Base-by-base conservation (phyloP, 1,140 invertebrate species). In the Drosophila kanapiae region DNA sequence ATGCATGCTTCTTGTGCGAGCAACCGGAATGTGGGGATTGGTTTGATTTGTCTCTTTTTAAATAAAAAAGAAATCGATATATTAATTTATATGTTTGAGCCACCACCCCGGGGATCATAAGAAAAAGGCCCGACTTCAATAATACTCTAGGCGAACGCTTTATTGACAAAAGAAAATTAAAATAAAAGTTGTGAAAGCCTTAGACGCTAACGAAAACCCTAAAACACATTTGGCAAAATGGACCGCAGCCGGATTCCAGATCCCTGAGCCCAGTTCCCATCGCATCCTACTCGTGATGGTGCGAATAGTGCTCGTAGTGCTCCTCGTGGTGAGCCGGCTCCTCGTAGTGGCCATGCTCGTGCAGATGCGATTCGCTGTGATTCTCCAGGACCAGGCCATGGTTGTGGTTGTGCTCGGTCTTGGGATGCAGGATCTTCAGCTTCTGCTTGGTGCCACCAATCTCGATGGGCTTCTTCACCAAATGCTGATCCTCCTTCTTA, bases 401-500 rank as follows among this genome's bases (percentile, higher is more conserved):
- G 38, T 94, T 94, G 75, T 95, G 94, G 40, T 91, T 93, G 67
- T 94, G 94, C 74, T 95, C 93, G 18, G 93, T 94, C 85, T 95
- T 94, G 13, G 94, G 94, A 78, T 95, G 94, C 67, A 95, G 90
- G 45, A 94, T 93, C 81, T 95, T 95, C 63, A 95, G 78, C 80
- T 94, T 94, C 69, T 94, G 94, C 71, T 94, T 94, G 74, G 94
- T 94, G 72, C 94, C 94, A 42, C 95, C 95, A 75, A 94, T 94
- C 75, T 95, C 94, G 49, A 95, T 91, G 9, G 95, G 95, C 74
- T 95, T 94, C 72, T 95, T 94, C 10, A 95, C 90, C 38, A 95
- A 88, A 82, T 95, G 94, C 79, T 93, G 94, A 87, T 95, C 94
- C 83, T 95, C 95, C 79, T 95, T 95, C 92, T 95, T 95, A 5